Conservation (phyloP, 1,140 invertebrate species). For the Diabrotica undecimpunctata region DNA sequence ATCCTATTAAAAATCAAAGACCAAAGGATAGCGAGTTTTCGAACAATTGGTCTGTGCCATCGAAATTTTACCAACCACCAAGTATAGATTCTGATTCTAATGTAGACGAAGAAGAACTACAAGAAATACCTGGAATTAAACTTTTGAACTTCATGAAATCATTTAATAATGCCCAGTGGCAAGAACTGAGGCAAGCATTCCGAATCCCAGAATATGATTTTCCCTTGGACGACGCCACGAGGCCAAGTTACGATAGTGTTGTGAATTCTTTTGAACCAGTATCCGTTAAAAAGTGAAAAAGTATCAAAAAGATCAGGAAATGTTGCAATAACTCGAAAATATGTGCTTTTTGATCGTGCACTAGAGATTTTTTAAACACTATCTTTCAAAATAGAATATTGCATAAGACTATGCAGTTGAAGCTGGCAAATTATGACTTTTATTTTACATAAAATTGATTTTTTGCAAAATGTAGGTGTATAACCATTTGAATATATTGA, state of each 20-base stretch:
- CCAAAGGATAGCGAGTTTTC: not conserved
- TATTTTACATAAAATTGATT: no score
- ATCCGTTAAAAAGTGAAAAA: no score
- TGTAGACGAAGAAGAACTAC: conserved; percentile 12
- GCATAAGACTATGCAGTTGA: no score
- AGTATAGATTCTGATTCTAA: conserved; percentile 27
- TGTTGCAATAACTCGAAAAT: no score
- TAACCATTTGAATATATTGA: no score
- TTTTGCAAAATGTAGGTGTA: no score
- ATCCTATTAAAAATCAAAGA: not conserved
- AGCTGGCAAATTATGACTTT: no score
- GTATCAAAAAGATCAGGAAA: no score
- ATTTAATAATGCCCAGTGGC: conserved; percentile 35
- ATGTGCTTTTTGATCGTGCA: no score
- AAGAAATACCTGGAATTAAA: conserved; percentile 21
- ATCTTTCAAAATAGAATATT: no score
- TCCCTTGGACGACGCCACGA: conserved; percentile 29
- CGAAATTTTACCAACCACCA: conserved; percentile 31
- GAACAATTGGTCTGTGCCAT: conserved; percentile 13
- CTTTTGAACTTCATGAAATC: conserved; percentile 31
- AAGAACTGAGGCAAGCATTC: conserved; percentile 38
- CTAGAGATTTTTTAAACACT: no score
- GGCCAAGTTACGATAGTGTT: conserved; percentile 16
- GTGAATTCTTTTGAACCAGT: conserved; percentile 12
- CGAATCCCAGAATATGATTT: conserved; percentile 46